Conservation (phyloP, 2,797 vertebrate species). For the Euphonia xanthogaster region DNA sequence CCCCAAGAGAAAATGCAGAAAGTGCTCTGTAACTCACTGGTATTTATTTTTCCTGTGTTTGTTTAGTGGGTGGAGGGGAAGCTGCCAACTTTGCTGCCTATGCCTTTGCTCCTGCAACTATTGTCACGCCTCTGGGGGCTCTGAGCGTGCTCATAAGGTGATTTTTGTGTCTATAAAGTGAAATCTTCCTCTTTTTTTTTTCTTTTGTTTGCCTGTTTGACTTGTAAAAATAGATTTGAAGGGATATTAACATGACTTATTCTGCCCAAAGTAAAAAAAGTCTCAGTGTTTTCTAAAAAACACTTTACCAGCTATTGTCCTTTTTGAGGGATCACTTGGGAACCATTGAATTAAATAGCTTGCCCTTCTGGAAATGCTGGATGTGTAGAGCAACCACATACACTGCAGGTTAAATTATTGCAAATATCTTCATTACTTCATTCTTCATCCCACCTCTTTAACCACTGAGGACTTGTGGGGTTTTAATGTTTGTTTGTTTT, state of each 20-base stretch:
- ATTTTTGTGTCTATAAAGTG: not conserved
- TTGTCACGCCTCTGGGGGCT: constrained; percentile 92
- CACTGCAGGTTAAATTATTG: not conserved
- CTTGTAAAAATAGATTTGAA: not conserved
- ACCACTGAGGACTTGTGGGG: not conserved
- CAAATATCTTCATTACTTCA: not conserved
- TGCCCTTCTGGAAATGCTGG: not conserved
- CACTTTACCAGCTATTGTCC: not conserved
- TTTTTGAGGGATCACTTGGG: not conserved
- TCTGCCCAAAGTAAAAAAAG: not conserved
- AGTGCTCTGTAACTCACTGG: not conserved
- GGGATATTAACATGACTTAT: not conserved
- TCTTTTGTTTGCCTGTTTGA: not conserved
- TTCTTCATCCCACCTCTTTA: not conserved
- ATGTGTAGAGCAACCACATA: not conserved
- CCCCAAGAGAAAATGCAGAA: not conserved
- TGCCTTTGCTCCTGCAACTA: constrained; percentile 91
- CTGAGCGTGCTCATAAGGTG: constrained; percentile 93
- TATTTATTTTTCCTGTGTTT: constrained; percentile 48
- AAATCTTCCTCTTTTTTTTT: not conserved
- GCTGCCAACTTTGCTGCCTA: constrained; percentile 93
- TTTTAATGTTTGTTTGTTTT: not conserved
- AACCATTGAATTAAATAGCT: not conserved
- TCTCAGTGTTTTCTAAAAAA: not conserved
- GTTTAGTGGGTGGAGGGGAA: constrained; percentile 91